Base-by-base conservation (phyloP, 2,797 vertebrate genomes). In the Dallia pectoralis region DNA sequence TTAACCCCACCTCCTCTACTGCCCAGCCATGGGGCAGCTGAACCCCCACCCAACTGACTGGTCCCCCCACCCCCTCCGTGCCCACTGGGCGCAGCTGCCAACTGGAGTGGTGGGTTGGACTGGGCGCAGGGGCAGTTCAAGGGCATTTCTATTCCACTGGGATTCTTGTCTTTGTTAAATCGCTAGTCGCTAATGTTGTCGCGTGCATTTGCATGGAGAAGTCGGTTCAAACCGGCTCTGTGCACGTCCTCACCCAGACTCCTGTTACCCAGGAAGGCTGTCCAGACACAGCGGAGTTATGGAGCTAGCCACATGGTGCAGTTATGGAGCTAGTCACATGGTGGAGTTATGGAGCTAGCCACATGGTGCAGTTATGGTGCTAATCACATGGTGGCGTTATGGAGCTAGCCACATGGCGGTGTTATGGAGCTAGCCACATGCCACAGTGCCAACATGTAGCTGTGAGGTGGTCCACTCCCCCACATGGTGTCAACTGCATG, bases 21-120 rank as follows among this genome's bases (percentile, higher is more conserved):
- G 74, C 72, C 81, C 67, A 75, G 71, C 64, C 69, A 70, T 33
- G 71, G 64, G 74, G 40, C 40, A 44, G 40, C 40, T 44, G 40
- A 6, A 44, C 40, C 92, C 94, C 93, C 92, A 90, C 88, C 93
- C 67, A 25, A 4, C 29, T 32, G 77, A 86, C 83, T 82, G 40
- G 12, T 72, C 75, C 36, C 67, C 64, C 64, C 74, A 33, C 72
- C 33, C 66, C 25, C 7, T 8, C 36, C 65, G 59, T 74, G 74
- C 73, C 81, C 65, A 76, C 67, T 63, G 67, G 72, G 65, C 70
- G 73, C 86, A 86, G 79, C 78, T 88, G 86, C 79, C 72, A 59
- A 7, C 59, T 66, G 71, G 40, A 40, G 49, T 36, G 36, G 16
- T 44, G 59, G 63, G 67, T 30, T 56, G 16, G 70, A 19, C 15